phyloP scores from a whole-genome alignment of 2,888 invertebrate genomes.

The Trichopria drosophilae region DNA sequence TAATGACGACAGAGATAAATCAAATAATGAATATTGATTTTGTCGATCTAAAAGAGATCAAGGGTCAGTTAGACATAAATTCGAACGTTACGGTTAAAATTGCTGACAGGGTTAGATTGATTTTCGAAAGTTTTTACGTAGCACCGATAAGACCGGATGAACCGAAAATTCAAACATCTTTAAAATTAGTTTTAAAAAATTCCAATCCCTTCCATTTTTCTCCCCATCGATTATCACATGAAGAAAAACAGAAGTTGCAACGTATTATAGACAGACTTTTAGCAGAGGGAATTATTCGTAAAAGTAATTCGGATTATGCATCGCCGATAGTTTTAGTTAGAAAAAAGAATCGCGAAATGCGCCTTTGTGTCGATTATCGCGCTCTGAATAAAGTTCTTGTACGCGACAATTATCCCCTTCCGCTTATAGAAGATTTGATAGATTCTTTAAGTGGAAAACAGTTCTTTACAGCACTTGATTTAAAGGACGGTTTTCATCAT shows the following conservation, averaged over 20 bases:
- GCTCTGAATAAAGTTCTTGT: constrained; percentile 12
- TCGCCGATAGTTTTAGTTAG: constrained; percentile 24
- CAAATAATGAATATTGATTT: too few relatives aligned
- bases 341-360: constrained; percentile 21
- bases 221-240: constrained; percentile 25
- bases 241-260: constrained; percentile 23
- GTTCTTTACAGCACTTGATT: constrained; percentile 6
- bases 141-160: neutral
- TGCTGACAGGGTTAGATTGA: neutral
- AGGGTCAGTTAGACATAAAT: too few relatives aligned
- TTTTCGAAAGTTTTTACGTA: constrained; percentile 16
- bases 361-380: constrained; percentile 22
- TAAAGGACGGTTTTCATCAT: constrained; percentile 5
- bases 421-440: constrained; percentile 23
- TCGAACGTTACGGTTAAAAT: too few relatives aligned
- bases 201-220: constrained; percentile 18
- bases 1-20: too few relatives aligned
- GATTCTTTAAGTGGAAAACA: constrained; percentile 13
- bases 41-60: too few relatives aligned
- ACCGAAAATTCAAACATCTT: neutral
- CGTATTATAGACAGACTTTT: constrained; percentile 19
- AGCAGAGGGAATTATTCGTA: constrained; percentile 24
- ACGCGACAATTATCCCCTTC: constrained; percentile 17
- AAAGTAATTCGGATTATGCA: constrained; percentile 26
- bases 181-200: neutral